Evolutionary conservation across 2,797 vertebrate genomes (phyloP), one percentile per base, ranked within the genome.

Genomic region (Chelon labrosus): DNA sequence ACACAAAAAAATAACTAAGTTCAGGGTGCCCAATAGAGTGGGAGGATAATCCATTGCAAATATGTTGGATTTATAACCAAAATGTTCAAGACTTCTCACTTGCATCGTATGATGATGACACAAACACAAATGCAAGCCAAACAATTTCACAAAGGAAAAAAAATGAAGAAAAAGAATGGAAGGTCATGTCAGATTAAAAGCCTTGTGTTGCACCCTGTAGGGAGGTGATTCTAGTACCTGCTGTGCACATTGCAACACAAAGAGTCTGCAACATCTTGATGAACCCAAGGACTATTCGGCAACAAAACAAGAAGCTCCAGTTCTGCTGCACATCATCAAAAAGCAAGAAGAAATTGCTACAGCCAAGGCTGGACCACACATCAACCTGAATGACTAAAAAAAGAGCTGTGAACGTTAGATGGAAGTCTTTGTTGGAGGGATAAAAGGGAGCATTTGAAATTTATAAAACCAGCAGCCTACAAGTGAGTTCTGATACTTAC

Each of bases 301-400:
- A 22, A 52, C 52, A 55, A 75, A 38, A 58, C 27, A 35, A 41
- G 77, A 65, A 59, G 20, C 77, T 71, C 37, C n/a, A 39, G 71
- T 67, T 71, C 61, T 77, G 58, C 68, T 71, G 69, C 50, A 72
- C 78, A 70, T 67, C 64, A 80, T 87, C 79, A 88, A 86, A 89
- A 79, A 68, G 52, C 39, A 62, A 73, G 50, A 71, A 80, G 35
- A 79, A 78, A 50, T 55, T 38, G 56, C 74, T 59, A 17, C 61
- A 77, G 35, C 44, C 58, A 69, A 70, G 66, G 71, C 53, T 70
- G 51, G 59, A 62, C 65, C 39, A 50, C 10, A 11, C 47, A 65
- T 13, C 7, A 52, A 58, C 22, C 65, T 68, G 41, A 25, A 22
- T 35, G 22, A 64, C 37, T 63, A 27, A 39, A 73, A 66, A 77